Evolutionary conservation across 2,797 vertebrate genomes (phyloP).

Genomic region (Furcifer pardalis): DNA sequence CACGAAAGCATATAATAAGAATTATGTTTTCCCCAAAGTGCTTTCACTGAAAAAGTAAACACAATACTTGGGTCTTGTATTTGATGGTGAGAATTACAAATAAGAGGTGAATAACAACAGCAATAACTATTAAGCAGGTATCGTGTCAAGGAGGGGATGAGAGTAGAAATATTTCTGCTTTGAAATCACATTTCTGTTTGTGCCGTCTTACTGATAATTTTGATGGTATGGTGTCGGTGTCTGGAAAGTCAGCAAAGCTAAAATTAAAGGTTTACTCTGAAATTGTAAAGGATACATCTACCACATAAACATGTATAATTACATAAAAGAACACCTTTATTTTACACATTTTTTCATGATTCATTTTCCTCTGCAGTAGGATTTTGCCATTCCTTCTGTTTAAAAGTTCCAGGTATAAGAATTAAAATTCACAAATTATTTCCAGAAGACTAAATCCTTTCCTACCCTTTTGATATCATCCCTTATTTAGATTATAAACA

Average conservation of each 20-base stretch:
- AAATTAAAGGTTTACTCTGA: no score
- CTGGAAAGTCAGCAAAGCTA: no score
- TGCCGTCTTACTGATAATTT: not conserved
- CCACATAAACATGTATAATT: not conserved
- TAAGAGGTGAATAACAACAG: not conserved
- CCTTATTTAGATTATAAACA: not conserved
- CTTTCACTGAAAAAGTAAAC: not conserved
- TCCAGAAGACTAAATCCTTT: conserved; percentile 31
- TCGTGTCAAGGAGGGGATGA: not conserved
- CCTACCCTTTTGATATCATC: conserved; percentile 28
- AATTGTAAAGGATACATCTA: not conserved
- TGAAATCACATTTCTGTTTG: not conserved
- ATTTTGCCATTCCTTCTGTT: not conserved
- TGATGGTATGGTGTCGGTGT: not conserved
- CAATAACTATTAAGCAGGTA: not conserved
- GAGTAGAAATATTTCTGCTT: not conserved
- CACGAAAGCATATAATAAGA: not conserved
- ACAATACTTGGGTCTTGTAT: not conserved
- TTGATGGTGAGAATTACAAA: not conserved
- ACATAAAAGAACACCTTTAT: not conserved
- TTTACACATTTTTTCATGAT: not conserved
- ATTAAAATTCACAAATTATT: conserved; percentile 38
- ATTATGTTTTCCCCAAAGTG: not conserved
- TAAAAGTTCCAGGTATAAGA: not conserved
- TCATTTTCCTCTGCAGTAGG: conserved; percentile 17